Base-by-base conservation (phyloP, 30 jellyfish, hydroid and myxozoan species). In the Aurelia coerulea region DNA sequence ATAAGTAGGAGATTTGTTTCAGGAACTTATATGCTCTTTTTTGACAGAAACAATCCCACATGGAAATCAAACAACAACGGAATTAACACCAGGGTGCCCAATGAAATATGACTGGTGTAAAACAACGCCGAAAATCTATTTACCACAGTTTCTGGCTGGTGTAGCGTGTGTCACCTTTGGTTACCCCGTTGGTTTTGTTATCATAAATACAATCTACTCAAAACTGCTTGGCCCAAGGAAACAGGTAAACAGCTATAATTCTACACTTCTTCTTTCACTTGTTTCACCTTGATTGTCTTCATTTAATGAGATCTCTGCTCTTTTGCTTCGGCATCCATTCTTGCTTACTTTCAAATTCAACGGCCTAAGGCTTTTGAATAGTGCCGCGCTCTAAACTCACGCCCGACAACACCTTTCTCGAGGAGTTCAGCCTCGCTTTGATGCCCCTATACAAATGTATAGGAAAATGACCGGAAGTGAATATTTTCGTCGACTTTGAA, bases 201-300 rank as follows among this genome's bases (percentile, higher is more conserved):
- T 92, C 56, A 8, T 71, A 6, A 87, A 65, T 67, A 79, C 83
- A 2, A n/a, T 92, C 1, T 92, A 78, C 53, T 86, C 98, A 49
- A 80, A 75, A 73, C 42, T 87, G 9, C 66, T 92, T 65, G 98
- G 98, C 1, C 98, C 98, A 15, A 59, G 90, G 2, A 46, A 64
- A 41, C 90, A 80, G 72, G 81, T 68, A 80, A 0, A 13, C 2
- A 46, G 15, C 56, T 46, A 23, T 23, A 23, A 0, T 23, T 23
- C 29, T 23, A 23, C 29, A 23, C 0, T 23, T 23, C 29, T n/a
- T n/a, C n/a, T n/a, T n/a, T n/a, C n/a, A n/a, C 5, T 46, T 9
- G 7, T 46, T 46, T 46, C n/a, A n/a, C n/a, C n/a, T n/a, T n/a
- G n/a, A n/a, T n/a, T n/a, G n/a, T n/a, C n/a, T n/a, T n/a, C n/a